phyloP scores from a whole-genome alignment of 2,113 vertebrate species.

The Pseudolaguvia tuberculata region DNA sequence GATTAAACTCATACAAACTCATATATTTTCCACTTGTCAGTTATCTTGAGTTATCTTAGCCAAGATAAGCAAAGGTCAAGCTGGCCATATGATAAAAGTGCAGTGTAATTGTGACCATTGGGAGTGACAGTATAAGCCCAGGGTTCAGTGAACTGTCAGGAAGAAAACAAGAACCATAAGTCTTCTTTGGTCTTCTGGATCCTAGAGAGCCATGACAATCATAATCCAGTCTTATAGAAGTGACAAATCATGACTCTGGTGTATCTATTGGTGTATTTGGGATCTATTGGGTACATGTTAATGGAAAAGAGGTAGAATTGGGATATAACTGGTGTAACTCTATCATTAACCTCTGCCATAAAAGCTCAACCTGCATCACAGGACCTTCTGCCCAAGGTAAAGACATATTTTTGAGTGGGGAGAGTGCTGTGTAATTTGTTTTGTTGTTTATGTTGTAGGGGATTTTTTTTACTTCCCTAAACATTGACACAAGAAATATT shows the following conservation, averaged over 20 bases:
- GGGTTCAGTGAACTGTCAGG: not conserved
- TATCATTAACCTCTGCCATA: too few relatives aligned
- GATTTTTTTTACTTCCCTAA: not conserved
- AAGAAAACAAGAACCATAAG: not conserved
- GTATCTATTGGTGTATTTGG: not conserved
- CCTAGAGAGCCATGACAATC: not conserved
- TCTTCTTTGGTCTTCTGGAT: not conserved
- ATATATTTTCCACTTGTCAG: not conserved
- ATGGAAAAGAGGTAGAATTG: not conserved
- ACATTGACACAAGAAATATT: not conserved
- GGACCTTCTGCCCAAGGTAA: too few relatives aligned
- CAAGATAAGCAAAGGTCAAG: not conserved
- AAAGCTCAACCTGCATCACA: too few relatives aligned
- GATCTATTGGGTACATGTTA: not conserved
- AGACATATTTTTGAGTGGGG: too few relatives aligned
- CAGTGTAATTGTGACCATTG: too few relatives aligned
- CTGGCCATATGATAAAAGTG: not conserved
- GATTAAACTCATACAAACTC: too few relatives aligned
- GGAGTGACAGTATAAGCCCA: not conserved
- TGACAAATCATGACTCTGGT: not conserved
- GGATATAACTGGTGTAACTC: not conserved
- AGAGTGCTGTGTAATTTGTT: not conserved
- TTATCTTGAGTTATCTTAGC: not conserved
- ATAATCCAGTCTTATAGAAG: not conserved
- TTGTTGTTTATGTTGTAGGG: not conserved